Conservation (phyloP, 1,140 invertebrate species). For the Orchesella cincta region DNA sequence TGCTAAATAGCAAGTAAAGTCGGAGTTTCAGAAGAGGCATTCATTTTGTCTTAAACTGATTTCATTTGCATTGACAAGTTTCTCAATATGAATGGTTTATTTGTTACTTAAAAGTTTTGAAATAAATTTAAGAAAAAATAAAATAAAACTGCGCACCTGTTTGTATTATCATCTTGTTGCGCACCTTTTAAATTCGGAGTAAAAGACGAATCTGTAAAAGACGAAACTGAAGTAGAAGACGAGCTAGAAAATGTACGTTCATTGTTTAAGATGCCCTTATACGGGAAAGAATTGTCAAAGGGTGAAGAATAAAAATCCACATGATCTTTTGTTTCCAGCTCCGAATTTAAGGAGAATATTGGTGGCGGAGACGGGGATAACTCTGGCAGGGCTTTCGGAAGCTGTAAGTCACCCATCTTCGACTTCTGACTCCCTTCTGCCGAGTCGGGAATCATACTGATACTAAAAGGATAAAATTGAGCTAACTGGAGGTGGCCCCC, state of each 20-base stretch:
- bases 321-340: not conserved
- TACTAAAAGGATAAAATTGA: too few relatives aligned
- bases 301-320: slow-evolving; percentile 14
- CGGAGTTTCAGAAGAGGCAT: too few relatives aligned
- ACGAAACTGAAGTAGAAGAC: not conserved
- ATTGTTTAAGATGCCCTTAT: slow-evolving; percentile 1
- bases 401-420: slow-evolving; percentile 8
- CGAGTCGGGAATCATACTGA: slow-evolving; percentile 15
- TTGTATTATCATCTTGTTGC: not conserved
- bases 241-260: slow-evolving; percentile 1
- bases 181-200: not conserved
- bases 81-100: too few relatives aligned
- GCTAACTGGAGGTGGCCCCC: too few relatives aligned
- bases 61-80: too few relatives aligned
- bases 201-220: not conserved
- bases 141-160: not conserved
- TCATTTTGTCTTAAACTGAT: too few relatives aligned
- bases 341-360: not conserved
- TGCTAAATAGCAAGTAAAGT: not conserved
- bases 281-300: not conserved
- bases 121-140: not conserved
- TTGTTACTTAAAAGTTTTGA: too few relatives aligned
- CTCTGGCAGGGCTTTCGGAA: not conserved
- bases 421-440: not conserved
- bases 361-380: slow-evolving; percentile 1